A percentile compares a stretch with the other conserved stretches of the same genome.
phyloP scores from a whole-genome alignment of 2,797 vertebrate species.

The Trematomus bernacchii region DNA sequence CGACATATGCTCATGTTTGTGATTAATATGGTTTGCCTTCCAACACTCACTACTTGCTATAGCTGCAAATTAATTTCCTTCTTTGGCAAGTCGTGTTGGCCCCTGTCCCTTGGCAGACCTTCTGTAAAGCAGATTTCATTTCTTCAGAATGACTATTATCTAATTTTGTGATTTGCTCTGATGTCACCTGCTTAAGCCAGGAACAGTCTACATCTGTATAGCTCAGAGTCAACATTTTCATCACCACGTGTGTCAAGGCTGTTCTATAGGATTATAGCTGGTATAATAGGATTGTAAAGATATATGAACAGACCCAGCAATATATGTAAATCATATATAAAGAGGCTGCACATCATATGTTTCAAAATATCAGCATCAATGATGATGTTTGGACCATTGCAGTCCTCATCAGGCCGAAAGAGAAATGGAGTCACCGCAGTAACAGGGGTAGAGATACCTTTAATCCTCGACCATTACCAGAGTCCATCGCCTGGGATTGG shows the following conservation, averaged over 20 bases:
- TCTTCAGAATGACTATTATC: constrained; percentile 55
- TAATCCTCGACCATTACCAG: constrained; percentile 79
- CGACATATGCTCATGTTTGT: constrained; percentile 74
- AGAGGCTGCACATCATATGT: constrained; percentile 9
- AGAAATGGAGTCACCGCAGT: constrained; percentile 28
- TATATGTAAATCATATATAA: background rate
- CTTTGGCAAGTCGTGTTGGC: constrained; percentile 71
- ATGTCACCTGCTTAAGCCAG: constrained; percentile 49
- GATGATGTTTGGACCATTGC: constrained; percentile 8
- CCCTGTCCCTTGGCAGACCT: constrained; percentile 73
- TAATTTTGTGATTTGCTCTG: constrained; percentile 58
- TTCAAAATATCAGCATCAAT: constrained; percentile 24
- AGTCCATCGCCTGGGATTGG: constrained; percentile 73
- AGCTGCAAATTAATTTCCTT: constrained; percentile 75
- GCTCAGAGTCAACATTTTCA: constrained; percentile 17
- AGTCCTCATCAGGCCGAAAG: constrained; percentile 21
- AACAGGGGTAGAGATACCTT: constrained; percentile 61
- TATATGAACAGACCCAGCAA: background rate
- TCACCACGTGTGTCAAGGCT: constrained; percentile 8
- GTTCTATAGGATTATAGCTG: background rate
- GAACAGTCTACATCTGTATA: constrained; percentile 33
- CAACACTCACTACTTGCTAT: constrained; percentile 68
- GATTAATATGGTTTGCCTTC: constrained; percentile 76
- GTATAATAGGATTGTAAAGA: background rate
- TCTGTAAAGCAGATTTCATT: constrained; percentile 37